Base-by-base conservation (phyloP, 2,797 vertebrate genomes). In the Crenichthys baileyi region DNA sequence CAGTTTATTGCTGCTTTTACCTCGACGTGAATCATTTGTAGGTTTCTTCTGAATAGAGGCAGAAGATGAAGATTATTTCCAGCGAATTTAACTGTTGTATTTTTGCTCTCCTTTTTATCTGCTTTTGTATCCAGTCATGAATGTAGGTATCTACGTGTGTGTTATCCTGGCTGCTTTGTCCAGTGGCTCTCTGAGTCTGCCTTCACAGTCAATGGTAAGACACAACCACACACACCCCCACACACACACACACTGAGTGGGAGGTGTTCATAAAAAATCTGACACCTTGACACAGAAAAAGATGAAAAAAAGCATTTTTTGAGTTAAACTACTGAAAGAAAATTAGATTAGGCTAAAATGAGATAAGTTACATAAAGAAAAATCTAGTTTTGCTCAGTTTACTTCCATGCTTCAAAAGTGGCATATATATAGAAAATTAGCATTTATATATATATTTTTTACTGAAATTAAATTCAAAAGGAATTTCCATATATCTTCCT, bases 111-210 rank as follows among this genome's bases (percentile, higher is more conserved):
- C 29, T 46, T 11, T 31, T 15, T 48, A 4, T 12, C 9, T 80
- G 41, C 72, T 13, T 78, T 55, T 61, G n/a, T 68, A n/a, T 41
- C 0, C 83, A 94, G 94, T 70, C 90, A 95, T 95, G 94, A 93
- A 93, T 89, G 83, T 88, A 76, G 87, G 91, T 2, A 89, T 95
- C 82, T 93, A 80, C 75, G 87, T 92, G 90, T 93, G 93, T 77
- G 89, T 95, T 56, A 85, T 95, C 77, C 83, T 95, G 85, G 92
- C 92, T 86, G 92, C 89, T 60, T 55, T 94, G 77, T 90, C 91
- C 85, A 91, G 80, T 48, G 73, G 91, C 55, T 91, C 91, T 50
- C 75, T 94, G 86, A 91, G 92, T 89, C 83, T 93, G 79, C 88
- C 92, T 77, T 87, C 89, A 88, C 79, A 85, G 46, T 77, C 77